Evolutionary conservation across 2,113 vertebrate species (phyloP).

Genomic region (Odontesthes bonariensis): DNA sequence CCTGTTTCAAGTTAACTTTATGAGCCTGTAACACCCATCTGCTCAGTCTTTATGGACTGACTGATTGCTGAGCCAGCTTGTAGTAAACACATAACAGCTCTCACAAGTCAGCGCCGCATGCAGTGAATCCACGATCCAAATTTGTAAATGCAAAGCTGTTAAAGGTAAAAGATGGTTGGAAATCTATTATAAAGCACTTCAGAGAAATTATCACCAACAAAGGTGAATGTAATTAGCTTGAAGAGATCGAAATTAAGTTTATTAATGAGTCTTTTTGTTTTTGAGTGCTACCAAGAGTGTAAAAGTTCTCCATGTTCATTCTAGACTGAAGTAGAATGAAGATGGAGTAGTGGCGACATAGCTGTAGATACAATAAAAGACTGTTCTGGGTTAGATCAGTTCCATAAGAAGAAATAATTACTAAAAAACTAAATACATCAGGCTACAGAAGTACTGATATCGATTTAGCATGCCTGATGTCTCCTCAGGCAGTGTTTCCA

Average conservation of each 20-base stretch:
- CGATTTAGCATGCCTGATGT: slow-evolving; percentile 50
- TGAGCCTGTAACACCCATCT: slow-evolving; percentile 54
- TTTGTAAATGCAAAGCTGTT: slow-evolving; percentile 42
- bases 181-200: slow-evolving; percentile 36
- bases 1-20: slow-evolving; percentile 48
- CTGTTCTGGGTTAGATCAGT: slow-evolving; percentile 8
- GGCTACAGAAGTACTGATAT: slow-evolving; percentile 52
- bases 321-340: background rate
- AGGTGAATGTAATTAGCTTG: background rate
- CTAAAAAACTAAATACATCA: background rate
- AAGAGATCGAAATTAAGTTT: slow-evolving; percentile 15
- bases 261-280: slow-evolving; percentile 10
- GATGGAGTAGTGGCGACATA: background rate
- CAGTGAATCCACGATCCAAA: slow-evolving; percentile 26
- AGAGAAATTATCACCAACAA: slow-evolving; percentile 8
- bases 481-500: slow-evolving; percentile 35
- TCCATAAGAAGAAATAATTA: slow-evolving; percentile 15
- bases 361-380: slow-evolving; percentile 15
- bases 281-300: background rate
- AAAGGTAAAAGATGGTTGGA: slow-evolving; percentile 33
- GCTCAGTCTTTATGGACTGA: slow-evolving; percentile 54
- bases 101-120: slow-evolving; percentile 6
- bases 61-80: slow-evolving; percentile 46
- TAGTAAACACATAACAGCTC: slow-evolving; percentile 54
- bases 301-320: slow-evolving; percentile 8